Base-by-base conservation (phyloP, 2,113 vertebrate genomes). In the Melospiza melodia region DNA sequence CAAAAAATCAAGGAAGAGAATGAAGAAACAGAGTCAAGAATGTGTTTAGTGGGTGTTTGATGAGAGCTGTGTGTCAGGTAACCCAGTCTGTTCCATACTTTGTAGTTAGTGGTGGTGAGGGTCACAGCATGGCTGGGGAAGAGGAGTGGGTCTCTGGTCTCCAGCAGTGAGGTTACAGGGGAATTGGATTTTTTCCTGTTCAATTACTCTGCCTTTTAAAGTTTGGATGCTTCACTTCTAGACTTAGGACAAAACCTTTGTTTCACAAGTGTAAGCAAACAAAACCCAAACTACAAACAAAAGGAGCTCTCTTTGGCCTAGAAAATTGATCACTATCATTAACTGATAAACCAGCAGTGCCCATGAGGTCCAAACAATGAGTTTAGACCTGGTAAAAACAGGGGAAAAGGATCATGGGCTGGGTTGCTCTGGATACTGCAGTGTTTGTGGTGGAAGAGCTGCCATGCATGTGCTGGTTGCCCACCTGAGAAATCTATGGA, bases 391-490 rank as follows among this genome's bases (percentile, higher is more conserved):
- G 5, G 3, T 31, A 9, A 71, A 78, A 63, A 12, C 21, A 85
- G 27, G 83, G 41, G 16, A 39, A 39, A 39, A 39, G 39, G 3
- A 28, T 7, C 27, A 10, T 10, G 48, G n/a, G 3, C n/a, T 62
- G 75, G 49, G 59, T 6, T 73, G 31, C 31, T 62, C 16, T 76
- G 33, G 22, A 4, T 21, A 4, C 13, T 12, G 14, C 35, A 24
- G 18, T 7, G 1, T 7, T 68, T n/a, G 17, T 43, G 59, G 33
- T 31, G 37, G 59, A 46, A 15, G 10, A 37, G 6, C 37, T 88
- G 28, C 48, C 28, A 8, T 4, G n/a, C 22, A 4, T 0, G 1
- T 67, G 51, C 61, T 62, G 6, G 51, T 69, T 33, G 37, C 43
- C 19, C 16, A 62, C 46, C 46, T 71, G n/a, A 71, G 57, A 79